Base-by-base conservation (phyloP, 2,888 invertebrate genomes). In the Drosophila heteroneura region DNA sequence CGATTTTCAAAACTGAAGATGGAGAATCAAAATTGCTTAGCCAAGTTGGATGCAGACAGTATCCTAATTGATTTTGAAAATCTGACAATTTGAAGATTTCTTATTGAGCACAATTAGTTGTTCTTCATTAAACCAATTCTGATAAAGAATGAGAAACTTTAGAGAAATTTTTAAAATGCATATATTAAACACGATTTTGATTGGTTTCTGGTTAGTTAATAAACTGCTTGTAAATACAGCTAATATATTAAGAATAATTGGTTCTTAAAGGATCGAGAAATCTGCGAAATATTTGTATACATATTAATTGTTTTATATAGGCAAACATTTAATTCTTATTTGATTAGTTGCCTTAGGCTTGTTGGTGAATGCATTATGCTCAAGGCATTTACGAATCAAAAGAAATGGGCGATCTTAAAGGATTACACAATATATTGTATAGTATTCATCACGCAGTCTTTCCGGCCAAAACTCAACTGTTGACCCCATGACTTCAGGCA, bases 361-460 rank as follows among this genome's bases (percentile, higher is more conserved):
- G 58, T 59, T 76, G 61, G 60, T 61, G 44, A 66, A 79, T 73
- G 61, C 69, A 59, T 64, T 67, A 39, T 41, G 71, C 60, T 35
- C 32, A 35, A 19, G 44, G 67, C 78, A 78, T 77, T 81, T 41
- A 65, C 56, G 66, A 63, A 67, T 72, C 78, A 78, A 60, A 52
- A 51, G 39, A 60, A 56, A 22, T 56, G 44, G 39, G 35, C 72
- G 67, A 74, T 67, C 71, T 60, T 67, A 75, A 69, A 60, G 90
- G 89, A 90, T 88, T 90, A 86, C 76, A 81, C 71, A 72, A 85
- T 64, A 73, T 81, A 82, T 79, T 39, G 3, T 35, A 35, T 16
- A 2, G 47, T 16, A 47, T 16, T 16, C 26, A 26, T 61, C 79
- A 82, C 72, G 80, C 80, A 82, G 70, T 58, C 72, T 70, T 77